Percentiles rank a stretch among this genome's conserved stretches.
Conservation (phyloP, 2,797 vertebrate species). For the Spheniscus humboldti region DNA sequence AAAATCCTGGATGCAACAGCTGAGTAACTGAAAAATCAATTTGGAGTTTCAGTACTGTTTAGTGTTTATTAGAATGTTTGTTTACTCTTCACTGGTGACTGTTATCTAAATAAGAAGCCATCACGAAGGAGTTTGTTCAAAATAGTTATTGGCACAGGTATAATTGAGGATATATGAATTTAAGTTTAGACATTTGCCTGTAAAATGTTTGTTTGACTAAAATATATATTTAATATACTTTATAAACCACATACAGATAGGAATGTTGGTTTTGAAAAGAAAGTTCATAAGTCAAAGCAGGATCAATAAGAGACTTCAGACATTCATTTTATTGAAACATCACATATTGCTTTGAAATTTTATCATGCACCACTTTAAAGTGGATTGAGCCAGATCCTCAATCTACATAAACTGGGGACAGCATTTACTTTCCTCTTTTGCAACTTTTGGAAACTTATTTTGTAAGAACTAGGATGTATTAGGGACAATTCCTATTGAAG, state of each 20-base stretch:
- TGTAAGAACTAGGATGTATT: background rate
- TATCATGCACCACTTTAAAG: background rate
- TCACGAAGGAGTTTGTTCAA: background rate
- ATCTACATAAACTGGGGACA: background rate
- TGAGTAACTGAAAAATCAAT: constrained; percentile 56
- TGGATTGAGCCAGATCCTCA: background rate
- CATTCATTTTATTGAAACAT: constrained; percentile 28
- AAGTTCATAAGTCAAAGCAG: background rate
- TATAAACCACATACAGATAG: background rate
- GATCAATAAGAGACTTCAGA: constrained; percentile 1
- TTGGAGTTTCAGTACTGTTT: constrained; percentile 39
- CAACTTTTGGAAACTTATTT: background rate
- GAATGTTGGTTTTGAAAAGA: constrained; percentile 25
- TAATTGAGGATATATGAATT: background rate
- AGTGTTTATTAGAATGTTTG: constrained; percentile 16
- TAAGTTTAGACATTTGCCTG: background rate
- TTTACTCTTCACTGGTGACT: constrained; percentile 44
- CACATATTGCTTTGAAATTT: constrained; percentile 14
- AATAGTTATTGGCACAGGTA: constrained; percentile 1
- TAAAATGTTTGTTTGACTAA: constrained; percentile 21
- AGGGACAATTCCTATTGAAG: background rate
- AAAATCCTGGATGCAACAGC: constrained; percentile 28
- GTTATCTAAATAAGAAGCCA: constrained; percentile 17
- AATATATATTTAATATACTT: background rate
- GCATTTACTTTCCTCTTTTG: background rate